Base-by-base conservation (phyloP, 2,888 invertebrate genomes). In the Xylophagus ater region DNA sequence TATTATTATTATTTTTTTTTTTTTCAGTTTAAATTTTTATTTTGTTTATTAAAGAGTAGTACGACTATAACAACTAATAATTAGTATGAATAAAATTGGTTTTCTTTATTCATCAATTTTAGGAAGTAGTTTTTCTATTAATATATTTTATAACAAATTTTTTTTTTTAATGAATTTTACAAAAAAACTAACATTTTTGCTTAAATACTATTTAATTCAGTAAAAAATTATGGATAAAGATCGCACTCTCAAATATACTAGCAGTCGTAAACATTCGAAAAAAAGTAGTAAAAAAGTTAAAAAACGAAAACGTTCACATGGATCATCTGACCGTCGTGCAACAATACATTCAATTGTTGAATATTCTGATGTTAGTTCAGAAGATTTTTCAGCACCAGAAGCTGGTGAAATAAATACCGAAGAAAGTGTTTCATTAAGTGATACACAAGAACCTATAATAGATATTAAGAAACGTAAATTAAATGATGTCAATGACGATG, bases 331-430 rank as follows among this genome's bases (percentile, higher is more conserved):
- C 2, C 18, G 8, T 10, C 34, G 33, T 14, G 24, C 35, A 21
- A 29, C 23, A 31, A 10, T 30, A 9, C 34, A 40, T 19, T 28
- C 47, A 26, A 53, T 62, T 37, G 65, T 63, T 23, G 88, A 89
- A 62, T 90, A 90, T 65, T 90, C 89, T 12, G 90, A 90, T 66
- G 89, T 90, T 21, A 88, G 88, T 65, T 89, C 88, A 10, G 88
- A 89, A 63, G 88, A 85, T 57, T 74, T 89, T 44, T 87, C 88
- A 21, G 88, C 82, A 56, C 85, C 87, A 2, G 89, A 90, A 70
- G 84, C 87, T 29, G 89, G 88, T 41, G 89, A 89, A 69, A 84
- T 88, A 51, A 82, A 84, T 59, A 84, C 82, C 56, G 81, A 79
- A 57, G 76, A 74, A 52, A 75, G 74, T 60, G 67, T 67, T 14